phyloP scores from a whole-genome alignment of 1,140 invertebrate species.

The Eulimnadia texana region DNA sequence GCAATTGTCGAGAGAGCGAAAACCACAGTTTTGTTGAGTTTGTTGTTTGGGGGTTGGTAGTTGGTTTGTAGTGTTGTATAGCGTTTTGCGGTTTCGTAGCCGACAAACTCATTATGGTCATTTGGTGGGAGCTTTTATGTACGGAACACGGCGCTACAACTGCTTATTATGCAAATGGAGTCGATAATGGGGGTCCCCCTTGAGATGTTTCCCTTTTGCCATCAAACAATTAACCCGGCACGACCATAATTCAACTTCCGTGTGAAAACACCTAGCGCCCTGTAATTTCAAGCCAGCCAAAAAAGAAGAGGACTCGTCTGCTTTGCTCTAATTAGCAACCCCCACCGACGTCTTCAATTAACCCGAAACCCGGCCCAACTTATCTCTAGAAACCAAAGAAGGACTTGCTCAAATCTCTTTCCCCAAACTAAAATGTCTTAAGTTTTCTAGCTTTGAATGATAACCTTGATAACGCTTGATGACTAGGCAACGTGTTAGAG shows the following conservation, averaged over 20 bases:
- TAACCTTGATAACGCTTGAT: background rate
- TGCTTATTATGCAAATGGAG: background rate
- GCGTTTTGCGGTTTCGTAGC: background rate
- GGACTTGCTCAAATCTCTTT: too few relatives aligned
- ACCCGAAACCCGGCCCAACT: background rate
- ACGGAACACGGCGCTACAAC: background rate
- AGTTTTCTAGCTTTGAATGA: too few relatives aligned
- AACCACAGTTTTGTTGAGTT: background rate
- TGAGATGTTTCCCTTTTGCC: background rate
- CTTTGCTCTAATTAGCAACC: background rate
- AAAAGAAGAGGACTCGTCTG: too few relatives aligned
- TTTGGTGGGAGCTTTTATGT: background rate
- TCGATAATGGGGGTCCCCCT: background rate
- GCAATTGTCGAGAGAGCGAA: background rate
- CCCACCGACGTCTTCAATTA: background rate
- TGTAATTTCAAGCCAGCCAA: too few relatives aligned
- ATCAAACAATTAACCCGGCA: background rate
- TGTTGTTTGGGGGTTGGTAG: background rate
- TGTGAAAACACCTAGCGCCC: background rate
- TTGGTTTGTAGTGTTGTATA: background rate
- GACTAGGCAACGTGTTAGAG: background rate
- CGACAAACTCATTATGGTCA: background rate
- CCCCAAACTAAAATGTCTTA: too few relatives aligned
- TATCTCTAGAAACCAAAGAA: background rate
- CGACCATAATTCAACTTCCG: background rate